A percentile compares a stretch with the other conserved stretches of the same genome.
Evolutionary conservation across 1,140 invertebrate species (phyloP).

Genomic region (Drosophila elegans): DNA sequence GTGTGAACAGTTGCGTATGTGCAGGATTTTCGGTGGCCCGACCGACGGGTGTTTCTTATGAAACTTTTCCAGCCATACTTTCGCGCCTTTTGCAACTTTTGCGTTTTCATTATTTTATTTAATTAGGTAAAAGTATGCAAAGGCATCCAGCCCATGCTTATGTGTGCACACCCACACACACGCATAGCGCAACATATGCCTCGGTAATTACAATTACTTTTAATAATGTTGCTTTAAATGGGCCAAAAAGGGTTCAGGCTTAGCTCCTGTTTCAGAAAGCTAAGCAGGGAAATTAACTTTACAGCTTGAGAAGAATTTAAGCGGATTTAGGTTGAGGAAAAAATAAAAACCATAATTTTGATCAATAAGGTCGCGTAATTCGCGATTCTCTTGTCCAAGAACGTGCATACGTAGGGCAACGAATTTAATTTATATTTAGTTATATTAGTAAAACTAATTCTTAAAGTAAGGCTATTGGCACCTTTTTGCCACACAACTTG

Average conservation of each 20-base stretch:
- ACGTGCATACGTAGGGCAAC: too few relatives aligned
- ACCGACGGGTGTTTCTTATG: slow-evolving; percentile 25
- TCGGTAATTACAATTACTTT: slow-evolving; percentile 78
- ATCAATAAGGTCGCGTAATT: neutral
- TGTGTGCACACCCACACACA: slow-evolving; percentile 5
- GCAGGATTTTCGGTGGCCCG: slow-evolving; percentile 12
- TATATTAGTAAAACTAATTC: too few relatives aligned
- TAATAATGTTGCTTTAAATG: slow-evolving; percentile 71
- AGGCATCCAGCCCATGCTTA: slow-evolving; percentile 39
- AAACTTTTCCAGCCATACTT: slow-evolving; percentile 46
- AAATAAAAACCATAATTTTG: slow-evolving; percentile 1
- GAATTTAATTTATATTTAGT: too few relatives aligned
- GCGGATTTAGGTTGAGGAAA: neutral
- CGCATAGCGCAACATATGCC: slow-evolving; percentile 65
- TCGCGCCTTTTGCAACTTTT: slow-evolving; percentile 75
- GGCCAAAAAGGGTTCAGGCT: slow-evolving; percentile 14
- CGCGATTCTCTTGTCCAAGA: neutral
- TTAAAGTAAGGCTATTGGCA: too few relatives aligned
- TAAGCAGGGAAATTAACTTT: slow-evolving; percentile 24
- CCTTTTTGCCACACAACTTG: too few relatives aligned
- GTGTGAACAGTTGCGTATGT: slow-evolving; percentile 45
- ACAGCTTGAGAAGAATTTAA: slow-evolving; percentile 2
- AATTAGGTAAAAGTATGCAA: slow-evolving; percentile 83
- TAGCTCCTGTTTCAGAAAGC: slow-evolving; percentile 8
- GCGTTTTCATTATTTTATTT: slow-evolving; percentile 82